Evolutionary conservation across 1,140 invertebrate genomes (phyloP).

Genomic region (Caerostris darwini): DNA sequence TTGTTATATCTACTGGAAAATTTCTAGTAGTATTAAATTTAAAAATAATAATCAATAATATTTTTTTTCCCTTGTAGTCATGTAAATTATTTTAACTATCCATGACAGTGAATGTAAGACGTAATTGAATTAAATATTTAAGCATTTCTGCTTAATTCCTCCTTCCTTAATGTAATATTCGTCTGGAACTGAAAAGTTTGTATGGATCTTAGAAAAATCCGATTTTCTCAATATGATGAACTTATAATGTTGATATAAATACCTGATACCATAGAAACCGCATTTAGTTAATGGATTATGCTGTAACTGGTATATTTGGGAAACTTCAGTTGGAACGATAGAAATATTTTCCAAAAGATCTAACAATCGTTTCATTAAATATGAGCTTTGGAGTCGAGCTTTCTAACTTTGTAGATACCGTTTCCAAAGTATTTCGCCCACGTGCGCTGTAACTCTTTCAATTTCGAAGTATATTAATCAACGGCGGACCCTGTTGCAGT

Average conservation of each 20-base stretch:
- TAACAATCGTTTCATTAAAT: conserved; percentile 61
- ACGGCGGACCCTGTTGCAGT: conserved; percentile 6
- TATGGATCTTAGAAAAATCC: too few species aligned
- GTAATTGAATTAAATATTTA: too few species aligned
- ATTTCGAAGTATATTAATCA: conserved; percentile 73
- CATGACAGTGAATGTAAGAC: too few species aligned
- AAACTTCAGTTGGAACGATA: background rate
- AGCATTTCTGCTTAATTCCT: too few species aligned
- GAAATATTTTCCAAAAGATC: background rate
- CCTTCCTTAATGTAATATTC: too few species aligned
- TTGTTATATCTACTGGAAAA: too few species aligned
- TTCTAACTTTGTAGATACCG: conserved; percentile 34
- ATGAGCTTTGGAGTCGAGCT: conserved; percentile 9
- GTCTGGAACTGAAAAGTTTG: too few species aligned
- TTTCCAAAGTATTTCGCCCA: conserved; percentile 21
- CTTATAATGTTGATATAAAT: background rate
- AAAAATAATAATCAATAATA: too few species aligned
- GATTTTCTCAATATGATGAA: too few species aligned
- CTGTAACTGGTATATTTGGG: background rate
- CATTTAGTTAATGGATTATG: conserved; percentile 20
- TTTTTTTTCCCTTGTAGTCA: too few species aligned
- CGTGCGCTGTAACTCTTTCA: conserved; percentile 47
- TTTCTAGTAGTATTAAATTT: too few species aligned
- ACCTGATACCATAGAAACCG: background rate
- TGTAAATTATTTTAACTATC: too few species aligned